Percentiles rank a stretch among this genome's conserved stretches.
These are phyloP conservation scores for Drosophila affinis DNA, from an alignment of 2,888 invertebrate species.

Conservation along the genomic window DNA sequence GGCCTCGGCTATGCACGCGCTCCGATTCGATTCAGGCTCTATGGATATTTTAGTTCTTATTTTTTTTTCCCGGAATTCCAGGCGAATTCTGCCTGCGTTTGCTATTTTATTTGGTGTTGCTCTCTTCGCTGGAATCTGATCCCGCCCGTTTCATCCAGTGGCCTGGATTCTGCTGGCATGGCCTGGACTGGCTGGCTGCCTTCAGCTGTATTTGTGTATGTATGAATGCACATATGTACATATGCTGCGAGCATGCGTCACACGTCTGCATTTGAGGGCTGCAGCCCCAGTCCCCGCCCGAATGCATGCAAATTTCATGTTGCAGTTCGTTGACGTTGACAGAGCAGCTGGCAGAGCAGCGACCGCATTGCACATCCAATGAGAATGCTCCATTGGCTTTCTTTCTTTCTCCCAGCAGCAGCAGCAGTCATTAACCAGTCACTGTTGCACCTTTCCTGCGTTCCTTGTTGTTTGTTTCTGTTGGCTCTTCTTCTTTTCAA, in stretches of 20 bases:
- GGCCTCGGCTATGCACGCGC: neutral
- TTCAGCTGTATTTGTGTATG: neutral
- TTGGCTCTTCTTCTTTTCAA: neutral
- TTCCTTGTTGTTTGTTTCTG: neutral
- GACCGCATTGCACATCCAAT: neutral
- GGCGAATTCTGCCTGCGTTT: constrained; percentile 39
- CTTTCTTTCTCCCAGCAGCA: neutral
- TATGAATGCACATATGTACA: no score
- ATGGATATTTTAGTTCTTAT: constrained; percentile 1
- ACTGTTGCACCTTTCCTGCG: neutral
- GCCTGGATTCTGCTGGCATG: neutral
- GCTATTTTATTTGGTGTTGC: constrained; percentile 27
- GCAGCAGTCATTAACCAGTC: neutral
- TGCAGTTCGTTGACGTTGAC: constrained; percentile 47
- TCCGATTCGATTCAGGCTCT: neutral
- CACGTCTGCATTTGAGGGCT: constrained; percentile 22
- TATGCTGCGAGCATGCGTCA: constrained; percentile 43
- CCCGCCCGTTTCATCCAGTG: constrained; percentile 4
- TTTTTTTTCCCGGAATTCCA: constrained; percentile 39
- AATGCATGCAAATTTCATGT: constrained; percentile 46
- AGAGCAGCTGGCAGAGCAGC: neutral
- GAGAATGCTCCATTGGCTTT: neutral
- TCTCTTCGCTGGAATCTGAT: constrained; percentile 26
- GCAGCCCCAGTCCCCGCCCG: neutral
- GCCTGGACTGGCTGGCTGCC: constrained; percentile 14